Base-by-base conservation (phyloP, 1,140 invertebrate species). In the Leptinotarsa undecemlineata region DNA sequence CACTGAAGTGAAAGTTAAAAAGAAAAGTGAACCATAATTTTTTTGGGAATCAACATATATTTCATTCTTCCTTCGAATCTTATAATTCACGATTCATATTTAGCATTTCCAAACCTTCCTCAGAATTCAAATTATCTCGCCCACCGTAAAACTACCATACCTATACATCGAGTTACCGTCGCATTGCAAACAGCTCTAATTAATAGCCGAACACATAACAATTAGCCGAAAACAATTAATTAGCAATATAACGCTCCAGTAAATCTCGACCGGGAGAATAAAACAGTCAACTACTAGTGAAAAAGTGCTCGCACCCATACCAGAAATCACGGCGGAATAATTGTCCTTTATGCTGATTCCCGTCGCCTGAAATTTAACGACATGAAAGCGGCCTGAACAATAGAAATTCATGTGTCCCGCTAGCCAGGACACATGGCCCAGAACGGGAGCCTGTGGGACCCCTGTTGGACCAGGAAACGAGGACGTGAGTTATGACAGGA, bases 281-380 rank as follows among this genome's bases (percentile, higher is more conserved):
- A 79, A 79, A 78, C 72, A 76, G 77, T 80, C 68, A 69, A 75
- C 51, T 17, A 19, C 51, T 57, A 57, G 0, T 19, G 15, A 57
- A 57, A 57, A 57, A 57, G 15, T 57, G 51, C 51, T 57, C 15
- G 51, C 33, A 42, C 33, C 33, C 33, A 42, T 8, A 42, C 42
- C 74, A 78, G 79, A 80, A 80, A 80, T 78, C 79, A 78, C 75
- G 77, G 67, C 68, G 75, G 77, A 78, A 75, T 80, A 78, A 80
- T 78, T 80, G 74, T 78, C 79, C 79, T 80, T 78, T 80, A 75
- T 57, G 51, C n/a, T 15, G n/a, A 57, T 17, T 57, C 51, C n/a
- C 15, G 51, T 19, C 26, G 79, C 57, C 75, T 77, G 76, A 80
- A 80, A 80, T 80, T 74, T 74, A 80, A 71, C 74, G 68, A 77